A percentile compares a stretch with the other conserved stretches of the same genome.
These are phyloP conservation scores for Crotalus helleri DNA, from an alignment of 2,113 vertebrate genomes.

Conservation along the genomic window DNA sequence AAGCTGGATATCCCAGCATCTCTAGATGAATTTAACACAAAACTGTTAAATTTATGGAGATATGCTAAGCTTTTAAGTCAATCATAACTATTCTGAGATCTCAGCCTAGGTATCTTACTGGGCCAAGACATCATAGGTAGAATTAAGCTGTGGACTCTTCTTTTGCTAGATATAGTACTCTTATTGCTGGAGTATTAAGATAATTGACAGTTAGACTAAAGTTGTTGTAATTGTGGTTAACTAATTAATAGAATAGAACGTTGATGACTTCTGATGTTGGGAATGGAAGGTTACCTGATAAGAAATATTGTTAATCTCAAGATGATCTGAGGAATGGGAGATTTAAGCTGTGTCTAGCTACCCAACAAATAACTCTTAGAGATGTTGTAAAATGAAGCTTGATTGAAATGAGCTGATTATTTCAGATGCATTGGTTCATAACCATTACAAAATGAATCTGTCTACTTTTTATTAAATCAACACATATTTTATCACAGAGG, in stretches of 20 bases:
- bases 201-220: not conserved
- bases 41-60: not conserved
- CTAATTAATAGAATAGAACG: too few species aligned
- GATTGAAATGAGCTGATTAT: not conserved
- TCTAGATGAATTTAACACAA: not conserved
- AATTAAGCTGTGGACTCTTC: not conserved
- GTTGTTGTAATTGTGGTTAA: not conserved
- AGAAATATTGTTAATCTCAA: not conserved
- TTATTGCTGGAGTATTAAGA: not conserved
- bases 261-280: not conserved
- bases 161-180: not conserved
- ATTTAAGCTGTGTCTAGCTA: not conserved
- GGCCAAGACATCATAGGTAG: not conserved
- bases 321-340: not conserved
- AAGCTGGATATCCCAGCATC: not conserved
- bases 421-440: not conserved
- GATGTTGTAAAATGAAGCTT: not conserved
- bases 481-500: slow-evolving; percentile 34
- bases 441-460: not conserved
- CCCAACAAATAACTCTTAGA: not conserved
- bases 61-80: not conserved
- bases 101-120: not conserved
- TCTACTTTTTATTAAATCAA: slow-evolving; percentile 13
- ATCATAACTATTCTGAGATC: not conserved
- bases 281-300: not conserved